Evolutionary conservation across 2,888 invertebrate species (phyloP), one percentile per base, ranked within the genome.

Genomic region (Toxonevra muliebris): DNA sequence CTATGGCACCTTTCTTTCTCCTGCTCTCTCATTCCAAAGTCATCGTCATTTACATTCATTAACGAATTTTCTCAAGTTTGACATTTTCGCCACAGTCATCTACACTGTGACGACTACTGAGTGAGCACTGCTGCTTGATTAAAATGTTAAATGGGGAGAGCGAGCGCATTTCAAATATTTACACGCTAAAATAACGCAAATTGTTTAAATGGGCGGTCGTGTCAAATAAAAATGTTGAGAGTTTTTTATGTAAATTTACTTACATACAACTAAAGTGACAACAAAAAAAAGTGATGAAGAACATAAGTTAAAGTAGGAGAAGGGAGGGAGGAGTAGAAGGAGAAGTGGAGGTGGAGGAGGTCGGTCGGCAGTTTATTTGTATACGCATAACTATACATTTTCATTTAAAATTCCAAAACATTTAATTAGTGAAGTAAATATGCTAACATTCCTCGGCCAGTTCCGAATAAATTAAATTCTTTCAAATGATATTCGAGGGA

Each of bases 111-210:
- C n/a, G n/a, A n/a, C n/a, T n/a, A 42, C 52, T 17, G 43, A 59
- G 59, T 8, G 10, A 40, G 42, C 12, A 42, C 20, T 41, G 59
- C 19, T 17, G 19, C 57, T 58, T 64, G 57, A 64, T 64, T 57
- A 64, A 64, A 64, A 58, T 64, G 57, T 64, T 57, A 64, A 50
- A 50, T 43, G 59, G 19, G 17, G 7, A 58, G 13, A 42, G 15
- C n/a, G 41, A 15, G 15, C 13, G 41, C 15, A 65, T 45, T 65
- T 60, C 12, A 65, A 65, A 55, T 65, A 60, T 57, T 64, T 64
- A 20, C 55, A 12, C 20, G 48, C 60, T 43, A 60, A 54, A 65
- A 57, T 65, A 60, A 55, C 55, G n/a, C 11, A 57, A 64, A 57
- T 64, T 62, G 42, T 41, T 48, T 57, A 48, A 57, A 64, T 30